phyloP scores from a whole-genome alignment of 2,888 invertebrate species.

The Pheosia gnoma region DNA sequence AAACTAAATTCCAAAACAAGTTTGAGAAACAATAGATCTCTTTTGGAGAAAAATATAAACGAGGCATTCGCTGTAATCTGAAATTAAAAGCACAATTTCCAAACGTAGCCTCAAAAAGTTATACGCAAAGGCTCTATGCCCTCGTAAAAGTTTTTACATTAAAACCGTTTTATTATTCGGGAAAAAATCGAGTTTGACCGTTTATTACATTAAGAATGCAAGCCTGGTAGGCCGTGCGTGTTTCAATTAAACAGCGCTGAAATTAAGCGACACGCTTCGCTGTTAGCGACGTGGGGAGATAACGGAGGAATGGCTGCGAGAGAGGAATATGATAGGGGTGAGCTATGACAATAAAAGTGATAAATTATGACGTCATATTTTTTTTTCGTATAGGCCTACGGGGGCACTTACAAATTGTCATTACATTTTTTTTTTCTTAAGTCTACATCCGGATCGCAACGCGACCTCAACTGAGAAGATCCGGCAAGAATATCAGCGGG shows the following conservation, averaged over 20 bases:
- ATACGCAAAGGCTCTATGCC: conserved; percentile 40
- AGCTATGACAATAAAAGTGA: not conserved
- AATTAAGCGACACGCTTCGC: conserved; percentile 6
- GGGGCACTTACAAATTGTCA: no score
- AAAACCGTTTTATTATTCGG: conserved; percentile 56
- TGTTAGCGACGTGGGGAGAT: conserved; percentile 15
- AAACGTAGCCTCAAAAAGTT: conserved; percentile 23
- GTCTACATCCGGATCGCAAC: no score
- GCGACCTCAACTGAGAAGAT: no score
- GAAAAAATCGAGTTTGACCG: conserved; percentile 49
- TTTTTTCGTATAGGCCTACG: no score
- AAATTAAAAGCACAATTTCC: conserved; percentile 40
- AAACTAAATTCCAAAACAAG: not conserved
- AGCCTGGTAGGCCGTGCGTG: conserved; percentile 52
- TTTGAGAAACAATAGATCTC: conserved; percentile 13
- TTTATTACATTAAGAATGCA: conserved; percentile 61
- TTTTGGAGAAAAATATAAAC: conserved; percentile 28
- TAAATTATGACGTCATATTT: no score
- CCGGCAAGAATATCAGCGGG: no score
- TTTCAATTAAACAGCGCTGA: conserved; percentile 59
- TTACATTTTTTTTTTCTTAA: no score
- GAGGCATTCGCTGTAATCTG: conserved; percentile 25
- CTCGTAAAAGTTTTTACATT: conserved; percentile 56
- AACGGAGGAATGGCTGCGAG: conserved; percentile 24
- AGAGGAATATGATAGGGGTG: conserved; percentile 26